Conservation (phyloP, 1,140 invertebrate species). For the Drosophila leontia region DNA sequence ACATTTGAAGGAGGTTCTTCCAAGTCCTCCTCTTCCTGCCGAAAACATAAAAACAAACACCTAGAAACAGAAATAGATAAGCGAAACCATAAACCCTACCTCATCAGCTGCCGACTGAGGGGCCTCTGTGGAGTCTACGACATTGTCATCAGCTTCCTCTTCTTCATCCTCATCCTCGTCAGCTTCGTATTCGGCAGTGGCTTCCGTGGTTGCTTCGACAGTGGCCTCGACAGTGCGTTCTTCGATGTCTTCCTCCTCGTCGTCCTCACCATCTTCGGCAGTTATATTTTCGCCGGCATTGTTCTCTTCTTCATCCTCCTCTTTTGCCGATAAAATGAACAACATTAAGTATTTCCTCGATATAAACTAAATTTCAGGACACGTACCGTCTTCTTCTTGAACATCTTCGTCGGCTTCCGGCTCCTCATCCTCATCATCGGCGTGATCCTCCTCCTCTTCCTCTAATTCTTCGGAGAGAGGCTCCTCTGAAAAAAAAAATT, state of each 20-base stretch:
- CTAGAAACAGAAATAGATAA: background rate
- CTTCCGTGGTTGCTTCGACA: constrained; percentile 62
- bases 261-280: constrained; percentile 79
- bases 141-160: constrained; percentile 25
- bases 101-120: constrained; percentile 30
- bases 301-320: constrained; percentile 77
- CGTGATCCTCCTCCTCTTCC: constrained; percentile 36
- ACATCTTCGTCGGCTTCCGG: constrained; percentile 56
- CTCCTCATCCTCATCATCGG: constrained; percentile 51
- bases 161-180: constrained; percentile 50
- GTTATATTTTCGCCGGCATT: constrained; percentile 83
- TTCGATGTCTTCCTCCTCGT: constrained; percentile 81
- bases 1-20: background rate
- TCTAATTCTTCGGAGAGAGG: constrained; percentile 81
- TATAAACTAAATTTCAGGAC: background rate
- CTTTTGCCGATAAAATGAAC: constrained; percentile 17
- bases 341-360: background rate
- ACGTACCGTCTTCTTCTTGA: constrained; percentile 61
- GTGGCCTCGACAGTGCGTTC: constrained; percentile 68
- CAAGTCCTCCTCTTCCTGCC: constrained; percentile 12
- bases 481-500: constrained; percentile 24
- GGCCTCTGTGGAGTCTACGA: constrained; percentile 40
- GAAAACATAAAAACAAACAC: background rate
- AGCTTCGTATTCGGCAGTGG: constrained; percentile 61
- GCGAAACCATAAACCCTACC: constrained; percentile 45